Base-by-base conservation (phyloP, 1,140 invertebrate genomes). In the Odontomachus brunneus region DNA sequence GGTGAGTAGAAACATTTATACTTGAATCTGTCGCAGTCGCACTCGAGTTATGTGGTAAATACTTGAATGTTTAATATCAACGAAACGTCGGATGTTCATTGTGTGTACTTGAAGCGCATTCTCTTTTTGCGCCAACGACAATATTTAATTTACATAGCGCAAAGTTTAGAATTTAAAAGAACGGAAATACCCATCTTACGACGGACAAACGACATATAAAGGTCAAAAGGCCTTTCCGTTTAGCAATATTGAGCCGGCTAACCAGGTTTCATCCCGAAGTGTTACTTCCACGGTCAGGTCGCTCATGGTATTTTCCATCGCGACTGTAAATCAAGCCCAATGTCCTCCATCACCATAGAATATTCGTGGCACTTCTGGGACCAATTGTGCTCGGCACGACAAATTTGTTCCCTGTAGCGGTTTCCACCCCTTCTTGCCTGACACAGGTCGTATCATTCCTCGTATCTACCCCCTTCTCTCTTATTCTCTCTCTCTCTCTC, bases 1-100 rank as follows among this genome's bases (percentile, higher is more conserved):
- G 98, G 98, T 98, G 95, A 97, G 96, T 94, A 86, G 44, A 44
- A 72, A 72, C 14, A 19, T 59, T 57, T 90, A 38, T 17, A 44
- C 14, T 24, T 7, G 7, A 33, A 63, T 22, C 14, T 22, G 9
- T 17, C 38, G 44, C 12, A 12, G 3, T 75, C 49, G 29, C 19
- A 49, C 11, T 38, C 4, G 14, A 7, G 38, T 11, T 22, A 19
- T 19, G 48, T 12, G 29, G 22, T 72, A 57, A 17, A 57, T 38
- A 72, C 0, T 1, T 49, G 19, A 9, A 9, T 15, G 22, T 62
- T 11, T 44, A 11, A 44, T 44, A 48, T 17, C 22, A 11, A 51
- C 17, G 15, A 51, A 65, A 44, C 26, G 3, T 33, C 14, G 22
- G 26, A 49, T 65, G 29, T 63, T 29, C 49, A 65, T 51, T 19